Base-by-base conservation (phyloP, 1,140 invertebrate genomes). In the Ceratosolen fusciceps region DNA sequence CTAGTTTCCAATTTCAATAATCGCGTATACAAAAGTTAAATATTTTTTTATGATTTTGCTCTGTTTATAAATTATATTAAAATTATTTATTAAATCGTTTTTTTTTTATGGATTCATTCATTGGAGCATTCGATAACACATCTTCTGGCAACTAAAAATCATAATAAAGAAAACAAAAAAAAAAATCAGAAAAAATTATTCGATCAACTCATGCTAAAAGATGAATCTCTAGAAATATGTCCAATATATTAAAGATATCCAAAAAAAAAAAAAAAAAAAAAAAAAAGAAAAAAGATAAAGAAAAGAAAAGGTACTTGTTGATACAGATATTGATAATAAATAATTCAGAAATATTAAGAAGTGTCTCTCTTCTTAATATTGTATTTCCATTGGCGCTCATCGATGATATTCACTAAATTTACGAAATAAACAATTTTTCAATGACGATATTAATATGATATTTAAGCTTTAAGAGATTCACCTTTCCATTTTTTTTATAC, bases 101-200 rank as follows among this genome's bases (percentile, higher is more conserved):
- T 47, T 72, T 77, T 78, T 60, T 49, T 72, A 62, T 39, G 34
- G 19, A 49, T 62, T 73, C 26, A 65, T 73, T 79, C 70, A 34
- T 73, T 79, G 77, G 37, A 72, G 67, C 39, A 71, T 77, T 77
- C 9, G 43, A 62, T 78, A 58, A 49, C 56, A 49, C 77, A 65
- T 75, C 67, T 75, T 60, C 65, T 71, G 73, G 79, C 52, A 75
- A 80, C 79, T 80, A 80, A 49, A 80, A 80, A 75, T 58, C 12
- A 80, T 62, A 75, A 80, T 70, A 71, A 80, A 71, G 67, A 47
- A 79, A 80, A 71, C 74, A 47, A 79, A 80, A 71, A 80, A 43
- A 79, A 80, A 49, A 58, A 70, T 47, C 60, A 65, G 60, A 65
- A 70, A 80, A 74, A 62, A 34, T 47, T 37, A 47, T 47, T 65